Conservation (phyloP, 2,888 invertebrate genomes). For the Cepaea hortensis region DNA sequence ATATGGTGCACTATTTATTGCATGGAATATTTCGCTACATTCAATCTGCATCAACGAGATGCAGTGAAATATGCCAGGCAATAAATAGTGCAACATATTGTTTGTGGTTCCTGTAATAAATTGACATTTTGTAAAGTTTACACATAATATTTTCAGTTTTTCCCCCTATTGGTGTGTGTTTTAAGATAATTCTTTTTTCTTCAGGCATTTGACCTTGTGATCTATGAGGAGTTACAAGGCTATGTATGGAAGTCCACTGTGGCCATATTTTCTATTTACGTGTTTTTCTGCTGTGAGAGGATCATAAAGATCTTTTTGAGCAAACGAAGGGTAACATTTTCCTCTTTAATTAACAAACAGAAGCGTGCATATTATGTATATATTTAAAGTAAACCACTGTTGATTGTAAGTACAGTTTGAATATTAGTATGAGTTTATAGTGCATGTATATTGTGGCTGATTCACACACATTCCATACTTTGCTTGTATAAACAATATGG, state of each 20-base stretch:
- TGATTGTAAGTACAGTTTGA: too few relatives aligned
- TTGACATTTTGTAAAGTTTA: not conserved
- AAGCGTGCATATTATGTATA: too few relatives aligned
- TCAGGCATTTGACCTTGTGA: slow-evolving; percentile 40
- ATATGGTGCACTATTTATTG: too few relatives aligned
- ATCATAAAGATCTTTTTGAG: slow-evolving; percentile 75
- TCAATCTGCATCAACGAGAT: not conserved
- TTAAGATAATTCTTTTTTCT: not conserved
- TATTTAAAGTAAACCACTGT: too few relatives aligned
- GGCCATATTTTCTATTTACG: slow-evolving; percentile 79
- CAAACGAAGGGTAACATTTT: slow-evolving; percentile 33
- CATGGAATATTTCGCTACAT: not conserved
- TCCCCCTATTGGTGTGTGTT: not conserved
- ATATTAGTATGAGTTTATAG: too few relatives aligned
- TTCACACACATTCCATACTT: too few relatives aligned
- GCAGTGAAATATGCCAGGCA: not conserved
- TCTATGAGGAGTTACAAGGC: slow-evolving; percentile 29
- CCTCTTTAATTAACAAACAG: too few relatives aligned
- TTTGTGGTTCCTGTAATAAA: too few relatives aligned
- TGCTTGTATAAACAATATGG: too few relatives aligned
- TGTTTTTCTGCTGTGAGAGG: slow-evolving; percentile 80
- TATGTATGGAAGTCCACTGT: slow-evolving; percentile 69
- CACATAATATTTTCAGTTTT: not conserved
- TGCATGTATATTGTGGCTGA: too few relatives aligned
- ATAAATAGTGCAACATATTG: too few relatives aligned